Conservation (phyloP, 2,888 invertebrate genomes). For the Cynaeus angustus region DNA sequence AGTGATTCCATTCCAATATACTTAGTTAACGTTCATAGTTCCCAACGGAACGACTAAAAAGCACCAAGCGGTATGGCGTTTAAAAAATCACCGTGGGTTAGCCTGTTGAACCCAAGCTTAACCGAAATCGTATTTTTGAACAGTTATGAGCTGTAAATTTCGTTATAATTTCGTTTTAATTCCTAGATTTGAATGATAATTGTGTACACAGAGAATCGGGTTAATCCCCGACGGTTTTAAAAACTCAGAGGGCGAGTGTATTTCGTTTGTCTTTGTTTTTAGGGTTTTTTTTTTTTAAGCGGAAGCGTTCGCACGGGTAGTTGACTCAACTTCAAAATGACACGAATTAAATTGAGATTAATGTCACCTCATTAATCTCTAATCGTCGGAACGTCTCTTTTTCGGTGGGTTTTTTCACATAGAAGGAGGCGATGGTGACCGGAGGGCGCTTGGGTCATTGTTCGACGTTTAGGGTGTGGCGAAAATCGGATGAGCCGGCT, state of each 20-base stretch:
- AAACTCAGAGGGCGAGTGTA: slow-evolving; percentile 18
- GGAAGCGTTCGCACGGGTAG: slow-evolving; percentile 22
- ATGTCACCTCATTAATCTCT: slow-evolving; percentile 29
- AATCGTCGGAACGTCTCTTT: slow-evolving; percentile 14
- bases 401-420: not conserved
- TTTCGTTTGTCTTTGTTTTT: not conserved
- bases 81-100: slow-evolving; percentile 14
- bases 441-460: not conserved
- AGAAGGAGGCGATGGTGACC: not conserved
- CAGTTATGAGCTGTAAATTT: slow-evolving; percentile 42
- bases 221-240: slow-evolving; percentile 22
- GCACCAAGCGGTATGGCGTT: not conserved
- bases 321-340: slow-evolving; percentile 20
- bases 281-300: slow-evolving; percentile 27
- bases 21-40: no score
- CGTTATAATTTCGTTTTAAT: slow-evolving; percentile 36
- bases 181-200: slow-evolving; percentile 43
- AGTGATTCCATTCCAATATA: slow-evolving; percentile 10
- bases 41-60: no score
- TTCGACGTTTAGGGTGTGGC: not conserved
- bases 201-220: slow-evolving; percentile 15
- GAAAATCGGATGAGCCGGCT: not conserved
- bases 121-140: slow-evolving; percentile 17
- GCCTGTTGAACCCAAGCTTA: slow-evolving; percentile 31
- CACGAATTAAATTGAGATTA: slow-evolving; percentile 36